phyloP scores from a whole-genome alignment of 1,140 invertebrate genomes.

The Marisa cornuarietis region DNA sequence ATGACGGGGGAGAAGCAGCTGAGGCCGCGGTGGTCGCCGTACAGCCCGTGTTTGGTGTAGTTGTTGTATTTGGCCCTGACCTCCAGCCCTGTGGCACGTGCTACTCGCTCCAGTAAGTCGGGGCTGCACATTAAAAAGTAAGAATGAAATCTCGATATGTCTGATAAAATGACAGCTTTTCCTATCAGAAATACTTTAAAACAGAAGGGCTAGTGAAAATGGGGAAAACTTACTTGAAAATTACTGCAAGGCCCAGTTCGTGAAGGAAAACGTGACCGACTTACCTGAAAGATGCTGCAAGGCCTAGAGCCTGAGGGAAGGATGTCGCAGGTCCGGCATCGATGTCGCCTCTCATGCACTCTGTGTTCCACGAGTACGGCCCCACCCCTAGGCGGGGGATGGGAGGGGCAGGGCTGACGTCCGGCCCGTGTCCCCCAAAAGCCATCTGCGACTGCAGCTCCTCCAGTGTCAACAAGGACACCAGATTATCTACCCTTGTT shows the following conservation, averaged over 20 bases:
- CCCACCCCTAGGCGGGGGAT: constrained; percentile 56
- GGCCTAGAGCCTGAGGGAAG: constrained; percentile 61
- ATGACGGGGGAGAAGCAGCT: constrained; percentile 23
- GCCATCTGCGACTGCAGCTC: constrained; percentile 60
- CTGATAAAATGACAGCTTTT: too few relatives aligned
- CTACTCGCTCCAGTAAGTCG: not conserved
- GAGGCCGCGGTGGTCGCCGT: constrained; percentile 12
- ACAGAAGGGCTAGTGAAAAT: too few relatives aligned
- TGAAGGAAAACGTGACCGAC: too few relatives aligned
- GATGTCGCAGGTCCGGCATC: constrained; percentile 52
- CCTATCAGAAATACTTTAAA: too few relatives aligned
- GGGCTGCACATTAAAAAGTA: constrained; percentile 1
- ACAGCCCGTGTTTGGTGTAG: constrained; percentile 1
- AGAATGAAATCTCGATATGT: too few relatives aligned
- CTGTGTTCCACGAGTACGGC: constrained; percentile 61
- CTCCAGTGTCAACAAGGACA: constrained; percentile 50
- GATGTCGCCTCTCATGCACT: constrained; percentile 58
- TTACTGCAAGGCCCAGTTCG: too few relatives aligned
- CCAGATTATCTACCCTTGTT: constrained; percentile 58
- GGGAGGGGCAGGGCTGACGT: constrained; percentile 56
- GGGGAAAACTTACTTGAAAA: too few relatives aligned
- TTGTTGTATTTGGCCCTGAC: constrained; percentile 25
- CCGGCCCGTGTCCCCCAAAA: constrained; percentile 52
- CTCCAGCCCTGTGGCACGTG: constrained; percentile 15
- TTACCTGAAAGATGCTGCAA: constrained; percentile 62